A percentile compares a stretch with the other conserved stretches of the same genome.
Evolutionary conservation across 2,797 vertebrate genomes (phyloP).

Genomic region (Picus viridis): DNA sequence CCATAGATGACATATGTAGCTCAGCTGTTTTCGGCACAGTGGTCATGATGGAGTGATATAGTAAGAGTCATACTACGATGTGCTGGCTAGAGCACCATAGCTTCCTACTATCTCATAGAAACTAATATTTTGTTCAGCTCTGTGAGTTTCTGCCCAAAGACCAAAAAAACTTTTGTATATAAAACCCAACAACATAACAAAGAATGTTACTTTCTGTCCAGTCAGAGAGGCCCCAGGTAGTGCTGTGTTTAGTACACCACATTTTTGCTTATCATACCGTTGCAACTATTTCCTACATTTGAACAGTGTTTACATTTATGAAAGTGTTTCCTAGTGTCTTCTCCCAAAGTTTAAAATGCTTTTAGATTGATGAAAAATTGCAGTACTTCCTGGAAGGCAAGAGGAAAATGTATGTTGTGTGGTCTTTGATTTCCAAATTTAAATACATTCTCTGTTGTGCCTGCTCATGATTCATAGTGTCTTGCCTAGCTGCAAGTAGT

Average conservation of each 20-base stretch:
- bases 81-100: not conserved
- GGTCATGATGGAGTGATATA: conserved; percentile 10
- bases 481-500: conserved; percentile 71
- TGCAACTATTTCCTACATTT: not conserved
- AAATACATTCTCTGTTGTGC: conserved; percentile 69
- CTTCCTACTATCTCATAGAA: not conserved
- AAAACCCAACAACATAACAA: not conserved
- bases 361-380: conserved; percentile 13
- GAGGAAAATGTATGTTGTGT: conserved; percentile 56
- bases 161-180: not conserved
- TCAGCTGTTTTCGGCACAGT: conserved; percentile 59
- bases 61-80: not conserved
- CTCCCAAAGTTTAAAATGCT: conserved; percentile 30
- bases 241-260: not conserved
- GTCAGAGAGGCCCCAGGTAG: not conserved
- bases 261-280: not conserved
- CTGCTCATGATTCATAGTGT: conserved; percentile 70
- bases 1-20: conserved; percentile 32
- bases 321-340: conserved; percentile 20
- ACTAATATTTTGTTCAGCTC: not conserved
- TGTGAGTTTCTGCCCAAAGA: not conserved
- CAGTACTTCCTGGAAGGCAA: conserved; percentile 34
- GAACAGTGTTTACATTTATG: not conserved
- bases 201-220: not conserved
- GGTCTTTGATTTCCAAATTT: conserved; percentile 69